Evolutionary conservation across 2,888 invertebrate genomes (phyloP), one percentile per base, ranked within the genome.

Genomic region (Gryllus longicercus): DNA sequence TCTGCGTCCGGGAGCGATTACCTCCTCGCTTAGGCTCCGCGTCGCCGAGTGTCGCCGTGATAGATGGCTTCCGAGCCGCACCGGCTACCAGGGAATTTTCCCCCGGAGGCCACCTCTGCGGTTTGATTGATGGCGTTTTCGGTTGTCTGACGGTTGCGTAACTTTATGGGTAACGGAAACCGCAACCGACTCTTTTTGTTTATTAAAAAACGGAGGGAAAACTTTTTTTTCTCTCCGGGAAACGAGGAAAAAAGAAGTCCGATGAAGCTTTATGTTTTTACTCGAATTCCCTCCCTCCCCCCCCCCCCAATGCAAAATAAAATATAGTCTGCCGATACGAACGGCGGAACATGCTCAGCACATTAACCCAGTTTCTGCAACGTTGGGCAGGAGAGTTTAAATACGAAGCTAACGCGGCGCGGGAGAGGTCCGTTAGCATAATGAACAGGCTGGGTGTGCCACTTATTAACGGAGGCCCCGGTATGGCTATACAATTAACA

Each of bases 51-150:
- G 63, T n/a, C n/a, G 63, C 16, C n/a, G 63, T 63, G 63, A 63
- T 63, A 14, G 63, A 63, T 63, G 63, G 63, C n/a, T 63, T 63
- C 63, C 63, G 63, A 14, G 63, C 63, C 14, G 1, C 63, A 63
- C 63, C 63, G n/a, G n/a, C 63, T n/a, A 8, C 63, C 63, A 63
- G 16, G 63, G 63, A 63, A 63, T 63, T 63, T 63, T 63, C n/a
- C 63, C n/a, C 63, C 63, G 14, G 16, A 1, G 63, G 16, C 63
- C 14, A 63, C 14, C 63, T 63, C 63, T 14, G 63, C 63, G 63
- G 16, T 38, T 38, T 78, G 78, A 78, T 78, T 78, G 78, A 78
- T 78, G 78, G 63, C 63, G 63, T 78, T 51, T 78, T 23, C 63
- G 63, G 51, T 63, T 25, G 63, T 63, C 78, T 63, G 63, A 51